phyloP scores from a whole-genome alignment of 2,797 vertebrate genomes.

The Orientallactaga sibirica region DNA sequence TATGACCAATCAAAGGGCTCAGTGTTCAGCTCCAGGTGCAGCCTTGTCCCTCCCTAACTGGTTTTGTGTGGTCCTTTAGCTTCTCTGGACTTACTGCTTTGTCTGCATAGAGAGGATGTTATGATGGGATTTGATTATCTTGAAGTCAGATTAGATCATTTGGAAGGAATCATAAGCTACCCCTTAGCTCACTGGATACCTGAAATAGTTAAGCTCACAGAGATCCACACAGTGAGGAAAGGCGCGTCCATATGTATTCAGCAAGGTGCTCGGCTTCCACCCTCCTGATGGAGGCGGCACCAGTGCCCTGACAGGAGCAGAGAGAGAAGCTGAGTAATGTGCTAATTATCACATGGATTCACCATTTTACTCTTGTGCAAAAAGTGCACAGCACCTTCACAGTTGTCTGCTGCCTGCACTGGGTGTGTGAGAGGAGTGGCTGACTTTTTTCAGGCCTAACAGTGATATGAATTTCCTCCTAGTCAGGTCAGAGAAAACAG shows the following conservation, averaged over 20 bases:
- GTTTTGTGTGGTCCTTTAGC: not conserved
- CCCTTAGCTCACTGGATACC: not conserved
- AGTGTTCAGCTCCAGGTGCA: not conserved
- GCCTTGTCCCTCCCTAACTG: not conserved
- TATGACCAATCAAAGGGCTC: not conserved
- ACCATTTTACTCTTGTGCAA: not conserved
- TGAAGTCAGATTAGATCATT: slow-evolving; percentile 20
- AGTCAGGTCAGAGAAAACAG: not conserved
- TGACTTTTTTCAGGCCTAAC: not conserved
- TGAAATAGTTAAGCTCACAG: not conserved
- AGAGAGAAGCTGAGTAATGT: not conserved
- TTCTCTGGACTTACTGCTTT: not conserved
- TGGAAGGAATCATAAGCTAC: slow-evolving; percentile 3
- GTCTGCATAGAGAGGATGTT: not conserved
- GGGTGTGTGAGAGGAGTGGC: not conserved
- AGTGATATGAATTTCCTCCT: not conserved
- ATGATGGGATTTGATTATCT: not conserved
- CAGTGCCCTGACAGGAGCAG: not conserved
- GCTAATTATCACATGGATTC: not conserved
- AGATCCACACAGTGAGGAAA: not conserved
- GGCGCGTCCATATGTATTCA: not conserved
- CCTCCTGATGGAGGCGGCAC: not conserved
- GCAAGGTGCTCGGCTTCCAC: not conserved
- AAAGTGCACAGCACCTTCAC: not conserved
- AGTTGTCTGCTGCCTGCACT: not conserved